Percentiles rank a stretch among this genome's conserved stretches.
Conservation (phyloP, 2,113 vertebrate species). For the Pseudopodoces humilis region DNA sequence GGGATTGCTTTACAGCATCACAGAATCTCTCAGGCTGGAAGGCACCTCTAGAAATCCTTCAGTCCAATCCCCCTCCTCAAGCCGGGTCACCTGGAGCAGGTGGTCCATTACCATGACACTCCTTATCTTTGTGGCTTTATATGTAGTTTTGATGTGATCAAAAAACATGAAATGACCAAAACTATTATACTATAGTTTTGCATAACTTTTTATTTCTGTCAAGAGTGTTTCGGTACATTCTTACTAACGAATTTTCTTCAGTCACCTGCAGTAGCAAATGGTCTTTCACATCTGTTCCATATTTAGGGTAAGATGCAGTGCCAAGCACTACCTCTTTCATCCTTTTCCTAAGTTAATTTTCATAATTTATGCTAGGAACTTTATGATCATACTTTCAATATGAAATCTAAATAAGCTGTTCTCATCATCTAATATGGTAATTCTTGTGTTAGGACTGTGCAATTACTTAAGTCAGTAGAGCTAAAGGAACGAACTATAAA, state of each 20-base stretch:
- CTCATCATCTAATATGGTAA: not conserved
- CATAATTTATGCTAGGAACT: not conserved
- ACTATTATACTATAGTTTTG: fast-evolving
- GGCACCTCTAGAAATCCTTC: not conserved
- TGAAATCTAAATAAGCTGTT: not conserved
- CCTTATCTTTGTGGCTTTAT: not conserved
- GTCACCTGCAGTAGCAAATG: not conserved
- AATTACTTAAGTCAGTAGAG: not conserved
- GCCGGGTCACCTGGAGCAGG: not conserved
- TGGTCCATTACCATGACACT: not conserved
- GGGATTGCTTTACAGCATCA: not conserved
- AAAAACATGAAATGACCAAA: not conserved
- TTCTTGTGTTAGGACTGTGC: not conserved
- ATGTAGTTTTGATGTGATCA: not conserved
- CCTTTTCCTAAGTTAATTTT: not conserved
- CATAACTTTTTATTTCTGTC: not conserved
- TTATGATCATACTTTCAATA: not conserved
- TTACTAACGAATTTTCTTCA: not conserved
- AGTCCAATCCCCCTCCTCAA: not conserved
- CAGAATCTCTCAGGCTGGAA: not conserved
- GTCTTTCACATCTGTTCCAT: not conserved
- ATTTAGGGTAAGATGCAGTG: not conserved
- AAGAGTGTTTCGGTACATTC: not conserved
- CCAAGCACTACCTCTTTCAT: not conserved
- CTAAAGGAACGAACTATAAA: not conserved